Evolutionary conservation across 2,888 invertebrate genomes (phyloP).

Genomic region (Ochropacha duplaris): DNA sequence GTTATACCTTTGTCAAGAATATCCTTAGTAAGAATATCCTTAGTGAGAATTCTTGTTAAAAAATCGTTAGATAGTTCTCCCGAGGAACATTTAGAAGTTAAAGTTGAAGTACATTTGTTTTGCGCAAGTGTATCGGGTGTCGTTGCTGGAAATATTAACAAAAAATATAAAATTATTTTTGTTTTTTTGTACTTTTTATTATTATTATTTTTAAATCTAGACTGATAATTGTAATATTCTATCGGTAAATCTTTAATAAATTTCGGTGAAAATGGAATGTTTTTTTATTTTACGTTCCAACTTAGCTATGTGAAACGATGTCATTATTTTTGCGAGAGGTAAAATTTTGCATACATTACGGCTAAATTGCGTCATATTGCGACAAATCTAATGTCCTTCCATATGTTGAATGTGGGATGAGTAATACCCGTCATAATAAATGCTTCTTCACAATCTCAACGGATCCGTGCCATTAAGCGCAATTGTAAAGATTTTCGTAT

Average conservation of each 20-base stretch:
- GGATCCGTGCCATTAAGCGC: constrained; percentile 49
- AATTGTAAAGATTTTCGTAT: constrained; percentile 41
- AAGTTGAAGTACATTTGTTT: constrained; percentile 4
- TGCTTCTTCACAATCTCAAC: constrained; percentile 37
- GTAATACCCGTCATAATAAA: constrained; percentile 11
- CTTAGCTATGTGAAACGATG: too few species aligned
- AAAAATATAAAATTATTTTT: too few species aligned
- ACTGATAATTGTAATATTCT: too few species aligned
- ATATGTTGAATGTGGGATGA: constrained; percentile 4
- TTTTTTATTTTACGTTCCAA: too few species aligned
- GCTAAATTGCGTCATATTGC: not conserved
- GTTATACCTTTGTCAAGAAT: not conserved
- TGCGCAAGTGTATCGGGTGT: not conserved
- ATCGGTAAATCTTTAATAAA: too few species aligned
- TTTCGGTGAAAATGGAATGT: too few species aligned
- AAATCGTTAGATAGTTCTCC: not conserved
- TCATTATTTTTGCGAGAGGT: not conserved
- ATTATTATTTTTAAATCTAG: too few species aligned
- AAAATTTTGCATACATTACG: not conserved
- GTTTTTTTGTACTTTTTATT: too few species aligned
- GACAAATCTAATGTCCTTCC: constrained; percentile 10
- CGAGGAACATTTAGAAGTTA: not conserved
- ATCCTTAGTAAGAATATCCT: not conserved
- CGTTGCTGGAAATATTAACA: not conserved
- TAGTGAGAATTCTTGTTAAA: not conserved